Conservation (phyloP, 2,797 vertebrate species). For the Ceyx erithaca region DNA sequence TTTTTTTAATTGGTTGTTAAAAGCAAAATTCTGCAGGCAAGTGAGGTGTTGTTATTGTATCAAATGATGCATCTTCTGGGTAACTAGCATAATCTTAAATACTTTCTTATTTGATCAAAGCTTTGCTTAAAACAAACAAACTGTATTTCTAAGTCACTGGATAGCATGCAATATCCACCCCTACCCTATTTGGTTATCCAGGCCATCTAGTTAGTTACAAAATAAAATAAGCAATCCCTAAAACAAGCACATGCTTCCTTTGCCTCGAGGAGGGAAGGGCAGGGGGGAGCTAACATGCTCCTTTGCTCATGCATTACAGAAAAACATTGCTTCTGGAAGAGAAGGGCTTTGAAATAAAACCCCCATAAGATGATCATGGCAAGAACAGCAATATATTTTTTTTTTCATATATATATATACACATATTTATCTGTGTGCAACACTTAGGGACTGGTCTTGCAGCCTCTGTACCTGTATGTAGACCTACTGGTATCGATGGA, state of each 20-base stretch:
- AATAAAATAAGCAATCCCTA: conserved; percentile 7
- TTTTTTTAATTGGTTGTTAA: neutral
- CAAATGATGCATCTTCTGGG: conserved; percentile 55
- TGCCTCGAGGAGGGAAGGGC: conserved; percentile 12
- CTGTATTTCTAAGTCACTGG: conserved; percentile 40
- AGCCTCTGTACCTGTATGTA: conserved; percentile 1
- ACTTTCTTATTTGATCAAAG: conserved; percentile 16
- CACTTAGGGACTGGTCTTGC: conserved; percentile 31
- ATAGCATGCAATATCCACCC: conserved; percentile 58
- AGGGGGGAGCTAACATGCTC: conserved; percentile 22
- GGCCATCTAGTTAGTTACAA: conserved; percentile 13
- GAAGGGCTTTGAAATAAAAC: conserved; percentile 35
- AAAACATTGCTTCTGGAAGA: conserved; percentile 13
- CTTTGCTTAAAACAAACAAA: conserved; percentile 37
- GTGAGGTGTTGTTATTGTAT: conserved; percentile 37
- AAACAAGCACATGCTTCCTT: conserved; percentile 63
- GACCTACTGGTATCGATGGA: neutral
- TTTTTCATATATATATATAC: neutral
- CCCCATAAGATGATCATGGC: conserved; percentile 52
- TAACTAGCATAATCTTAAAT: conserved; percentile 43
- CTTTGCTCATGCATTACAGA: conserved; percentile 34
- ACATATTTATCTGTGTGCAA: conserved; percentile 30
- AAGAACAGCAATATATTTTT: conserved; percentile 40
- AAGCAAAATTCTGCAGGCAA: conserved; percentile 38
- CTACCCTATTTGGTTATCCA: conserved; percentile 5